Evolutionary conservation across 2,113 vertebrate species (phyloP), one percentile per base, ranked within the genome.

Genomic region (Helogale parvula): DNA sequence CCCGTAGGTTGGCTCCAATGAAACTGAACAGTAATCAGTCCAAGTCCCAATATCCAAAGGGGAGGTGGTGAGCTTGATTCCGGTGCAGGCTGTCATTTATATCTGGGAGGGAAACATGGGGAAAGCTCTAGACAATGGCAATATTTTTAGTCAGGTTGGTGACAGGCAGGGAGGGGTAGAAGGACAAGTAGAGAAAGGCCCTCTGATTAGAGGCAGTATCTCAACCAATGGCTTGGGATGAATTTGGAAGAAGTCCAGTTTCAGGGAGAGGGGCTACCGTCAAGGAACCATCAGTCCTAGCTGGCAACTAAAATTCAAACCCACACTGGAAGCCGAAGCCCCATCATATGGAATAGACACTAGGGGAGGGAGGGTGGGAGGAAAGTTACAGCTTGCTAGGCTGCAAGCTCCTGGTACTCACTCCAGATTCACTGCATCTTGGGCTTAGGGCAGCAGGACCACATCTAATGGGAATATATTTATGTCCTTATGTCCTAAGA

Each of bases 21-120:
- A 82, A 82, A 93, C 9, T 74, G 41, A 29, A 63, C 3, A 93
- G 31, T 50, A 69, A 93, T 60, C 60, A 71, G 33, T 57, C 25
- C 41, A 76, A 91, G 80, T 74, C 41, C 63, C 65, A 50, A 16
- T 10, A 76, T n/a, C n/a, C 74, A 93, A 82, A 90, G 21, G 31
- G 38, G 66, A 11, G 54, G 23, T 16, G 21, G 38, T 74, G 27
- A 72, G 14, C n/a, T 57, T 86, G 89, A 79, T 17, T 90, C n/a
- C 38, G 68, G 8, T 31, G 33, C 14, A 87, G 35, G 54, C 27
- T 80, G 2, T 52, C 45, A 27, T 19, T 16, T 14, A 71, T 15
- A 7, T 3, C 54, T 47, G 21, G 23, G 23, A 33, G 15, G 33
- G 68, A 81, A 54, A 2, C 50, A 69, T n/a, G 72, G 16, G 82